Conservation (phyloP, 2,888 invertebrate species). For the Conomelus anceps region DNA sequence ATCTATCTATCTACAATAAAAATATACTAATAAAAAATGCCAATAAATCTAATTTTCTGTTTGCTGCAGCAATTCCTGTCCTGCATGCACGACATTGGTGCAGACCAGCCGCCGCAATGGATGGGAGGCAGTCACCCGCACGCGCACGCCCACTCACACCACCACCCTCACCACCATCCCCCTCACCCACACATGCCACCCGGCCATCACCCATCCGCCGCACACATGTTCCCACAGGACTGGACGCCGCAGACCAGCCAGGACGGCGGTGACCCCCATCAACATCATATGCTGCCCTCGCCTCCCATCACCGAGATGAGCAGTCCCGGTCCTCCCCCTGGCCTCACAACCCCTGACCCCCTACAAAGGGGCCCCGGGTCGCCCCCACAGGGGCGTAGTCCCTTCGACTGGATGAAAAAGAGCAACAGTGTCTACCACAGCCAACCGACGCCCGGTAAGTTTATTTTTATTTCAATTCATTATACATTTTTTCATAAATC, state of each 20-base stretch:
- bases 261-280: too few relatives aligned
- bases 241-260: constrained; percentile 1
- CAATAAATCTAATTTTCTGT: too few relatives aligned
- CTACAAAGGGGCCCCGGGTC: constrained; percentile 34
- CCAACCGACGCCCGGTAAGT: constrained; percentile 76
- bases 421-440: constrained; percentile 63
- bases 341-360: constrained; percentile 39
- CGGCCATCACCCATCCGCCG: constrained; percentile 24
- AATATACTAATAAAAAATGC: too few relatives aligned
- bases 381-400: constrained; percentile 69
- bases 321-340: constrained; percentile 39
- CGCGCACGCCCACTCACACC: constrained; percentile 27
- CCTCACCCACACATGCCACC: constrained; percentile 27
- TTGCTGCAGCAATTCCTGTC: constrained; percentile 32
- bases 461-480: neutral
- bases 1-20: too few relatives aligned
- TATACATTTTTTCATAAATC: neutral
- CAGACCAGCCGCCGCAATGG: constrained; percentile 26
- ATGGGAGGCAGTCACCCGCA: constrained; percentile 25
- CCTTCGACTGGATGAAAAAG: constrained; percentile 91
- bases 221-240: constrained; percentile 20
- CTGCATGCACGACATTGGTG: constrained; percentile 32
- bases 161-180: constrained; percentile 24
- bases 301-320: constrained; percentile 33
- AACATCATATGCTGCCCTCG: constrained; percentile 41